Percentiles rank a stretch among this genome's conserved stretches.
Evolutionary conservation across 2,888 invertebrate genomes (phyloP).

Genomic region (Pemphredon lugubris): DNA sequence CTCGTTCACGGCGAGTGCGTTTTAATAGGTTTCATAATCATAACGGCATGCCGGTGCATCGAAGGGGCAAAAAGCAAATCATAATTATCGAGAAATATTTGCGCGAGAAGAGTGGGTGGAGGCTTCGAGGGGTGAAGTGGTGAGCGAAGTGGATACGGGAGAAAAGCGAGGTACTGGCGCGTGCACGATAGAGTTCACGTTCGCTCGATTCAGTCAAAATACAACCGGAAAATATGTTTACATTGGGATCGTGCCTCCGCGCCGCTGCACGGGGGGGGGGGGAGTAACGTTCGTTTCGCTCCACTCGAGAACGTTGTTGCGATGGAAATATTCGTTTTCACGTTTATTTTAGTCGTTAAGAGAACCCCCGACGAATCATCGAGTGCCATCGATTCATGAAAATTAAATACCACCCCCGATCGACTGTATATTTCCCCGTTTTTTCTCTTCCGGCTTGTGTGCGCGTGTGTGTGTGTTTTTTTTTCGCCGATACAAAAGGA

Average conservation of each 20-base stretch:
- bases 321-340: background rate
- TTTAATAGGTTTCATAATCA: slow-evolving; percentile 42
- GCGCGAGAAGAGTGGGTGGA: slow-evolving; percentile 26
- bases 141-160: background rate
- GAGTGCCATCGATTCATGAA: background rate
- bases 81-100: slow-evolving; percentile 41
- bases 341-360: slow-evolving; percentile 10
- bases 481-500: background rate
- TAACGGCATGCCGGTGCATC: slow-evolving; percentile 10
- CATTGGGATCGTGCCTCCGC: slow-evolving; percentile 50
- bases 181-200: slow-evolving; percentile 21
- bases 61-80: slow-evolving; percentile 37
- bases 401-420: background rate
- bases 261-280: background rate
- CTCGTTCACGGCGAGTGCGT: background rate
- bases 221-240: slow-evolving; percentile 77
- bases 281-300: background rate
- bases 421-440: too few relatives aligned
- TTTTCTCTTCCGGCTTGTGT: too few relatives aligned
- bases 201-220: slow-evolving; percentile 73
- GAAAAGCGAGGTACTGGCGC: slow-evolving; percentile 10
- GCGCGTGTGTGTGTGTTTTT: background rate
- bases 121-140: background rate
- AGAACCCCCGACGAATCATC: slow-evolving; percentile 3
- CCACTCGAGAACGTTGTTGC: background rate